Evolutionary conservation across 1,140 invertebrate species (phyloP), one percentile per base, ranked within the genome.

Genomic region (Atta colombica): DNA sequence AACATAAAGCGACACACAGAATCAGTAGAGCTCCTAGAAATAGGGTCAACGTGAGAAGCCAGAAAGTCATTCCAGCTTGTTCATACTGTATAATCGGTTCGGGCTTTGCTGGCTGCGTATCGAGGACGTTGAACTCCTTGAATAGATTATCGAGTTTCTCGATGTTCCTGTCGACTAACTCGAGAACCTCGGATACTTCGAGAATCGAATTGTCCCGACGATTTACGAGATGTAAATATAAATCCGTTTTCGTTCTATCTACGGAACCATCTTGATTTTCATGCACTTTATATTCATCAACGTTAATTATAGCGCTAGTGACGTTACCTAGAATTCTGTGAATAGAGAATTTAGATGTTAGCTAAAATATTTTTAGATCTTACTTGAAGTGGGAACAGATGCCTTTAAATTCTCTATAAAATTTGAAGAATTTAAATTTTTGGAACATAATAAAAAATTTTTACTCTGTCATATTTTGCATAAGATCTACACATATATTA

Each of bases 191-290:
- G 25, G 97, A 96, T 0, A 98, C 98, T 94, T 99, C 98, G 82
- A 99, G 96, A 35, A 99, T 98, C 5, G 98, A 98, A 95, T 99
- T 98, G 92, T 99, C 98, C 35, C 97, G 96, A 58, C 97, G 96
- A 94, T 99, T 97, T 5, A 99, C 98, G 71, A 99, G 96, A 95
- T 99, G 99, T 88, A 99, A 95, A 93, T 99, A 99, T 77, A 99
- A 95, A 95, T 99, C 99, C 1, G 98, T 99, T 93, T 98, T 98
- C 2, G 98, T 99, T 91, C 98, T 97, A 94, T 99, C 99, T 1
- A 99, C 98, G 0, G 98, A 97, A 8, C 99, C 99, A 92, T 98
- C 98, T 89, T 97, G 97, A 93, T 99, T 99, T 92, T 98, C 98
- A 93, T 99, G 99, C 51, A 98, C 98, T 93, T 98, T 97, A 88